Evolutionary conservation across 2,888 invertebrate species (phyloP).

Genomic region (Yponomeuta sedellus): DNA sequence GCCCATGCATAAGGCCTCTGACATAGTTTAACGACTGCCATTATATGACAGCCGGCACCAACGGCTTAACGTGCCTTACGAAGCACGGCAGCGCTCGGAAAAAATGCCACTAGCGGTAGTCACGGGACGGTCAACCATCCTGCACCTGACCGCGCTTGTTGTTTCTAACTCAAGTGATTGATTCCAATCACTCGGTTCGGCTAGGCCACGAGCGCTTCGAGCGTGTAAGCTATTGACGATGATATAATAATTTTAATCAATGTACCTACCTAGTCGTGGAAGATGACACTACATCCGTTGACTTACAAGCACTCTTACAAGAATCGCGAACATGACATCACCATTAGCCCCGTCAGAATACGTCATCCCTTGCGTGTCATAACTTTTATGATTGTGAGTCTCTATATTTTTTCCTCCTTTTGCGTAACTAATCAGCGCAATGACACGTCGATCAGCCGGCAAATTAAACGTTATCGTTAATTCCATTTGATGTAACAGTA

Average conservation of each 20-base stretch:
- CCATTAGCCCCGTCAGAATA: constrained; percentile 49
- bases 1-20: too few relatives aligned
- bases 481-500: constrained; percentile 12
- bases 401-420: constrained; percentile 50
- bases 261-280: background rate
- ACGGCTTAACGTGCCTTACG: too few relatives aligned
- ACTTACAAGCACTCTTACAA: background rate
- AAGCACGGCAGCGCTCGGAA: too few relatives aligned
- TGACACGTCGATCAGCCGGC: constrained; percentile 7
- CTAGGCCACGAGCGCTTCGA: too few relatives aligned
- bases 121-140: too few relatives aligned
- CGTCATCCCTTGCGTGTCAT: constrained; percentile 55
- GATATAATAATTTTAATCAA: background rate
- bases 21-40: too few relatives aligned
- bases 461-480: constrained; percentile 26
- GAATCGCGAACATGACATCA: constrained; percentile 54
- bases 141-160: too few relatives aligned
- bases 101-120: too few relatives aligned
- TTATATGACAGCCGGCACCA: too few relatives aligned
- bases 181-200: too few relatives aligned
- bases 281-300: background rate
- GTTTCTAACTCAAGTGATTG: too few relatives aligned
- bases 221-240: too few relatives aligned
- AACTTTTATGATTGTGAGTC: constrained; percentile 33
- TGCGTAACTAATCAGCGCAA: constrained; percentile 46